A percentile compares a stretch with the other conserved stretches of the same genome.
These are phyloP conservation scores for Pygoscelis adeliae DNA, from an alignment of 2,113 vertebrate genomes.

Conservation along the genomic window DNA sequence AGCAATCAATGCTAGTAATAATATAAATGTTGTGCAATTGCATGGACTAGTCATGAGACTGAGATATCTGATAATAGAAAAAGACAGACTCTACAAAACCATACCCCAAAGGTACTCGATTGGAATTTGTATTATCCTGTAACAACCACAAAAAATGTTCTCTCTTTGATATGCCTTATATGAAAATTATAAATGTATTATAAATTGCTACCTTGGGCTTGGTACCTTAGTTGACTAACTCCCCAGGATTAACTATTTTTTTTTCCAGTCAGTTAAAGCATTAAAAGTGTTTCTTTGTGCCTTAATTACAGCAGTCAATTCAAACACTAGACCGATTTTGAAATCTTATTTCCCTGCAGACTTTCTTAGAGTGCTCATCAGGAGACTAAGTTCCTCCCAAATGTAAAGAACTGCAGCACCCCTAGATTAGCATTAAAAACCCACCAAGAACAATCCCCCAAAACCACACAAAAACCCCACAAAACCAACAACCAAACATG, in stretches of 20 bases:
- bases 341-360: neutral
- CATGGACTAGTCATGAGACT: conserved; percentile 36
- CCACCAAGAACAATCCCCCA: neutral
- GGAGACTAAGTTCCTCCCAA: neutral
- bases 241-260: neutral
- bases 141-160: neutral
- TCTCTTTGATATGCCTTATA: neutral
- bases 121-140: conserved; percentile 33
- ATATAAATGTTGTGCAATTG: conserved; percentile 46
- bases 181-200: conserved; percentile 6
- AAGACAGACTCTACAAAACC: conserved; percentile 35
- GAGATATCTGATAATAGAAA: conserved; percentile 50
- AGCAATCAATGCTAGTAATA: conserved; percentile 58
- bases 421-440: neutral
- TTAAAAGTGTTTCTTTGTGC: neutral
- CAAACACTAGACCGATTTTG: neutral
- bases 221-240: conserved; percentile 1
- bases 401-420: neutral
- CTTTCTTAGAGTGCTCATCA: neutral
- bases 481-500: neutral
- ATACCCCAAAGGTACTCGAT: conserved; percentile 21
- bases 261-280: neutral
- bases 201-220: conserved; percentile 10
- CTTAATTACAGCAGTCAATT: neutral
- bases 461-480: neutral